A percentile compares a stretch with the other conserved stretches of the same genome.
These are phyloP conservation scores for Zoroaster sp. DNA, from an alignment of 53 echinoderm and acorn worm genomes.

Conservation along the genomic window DNA sequence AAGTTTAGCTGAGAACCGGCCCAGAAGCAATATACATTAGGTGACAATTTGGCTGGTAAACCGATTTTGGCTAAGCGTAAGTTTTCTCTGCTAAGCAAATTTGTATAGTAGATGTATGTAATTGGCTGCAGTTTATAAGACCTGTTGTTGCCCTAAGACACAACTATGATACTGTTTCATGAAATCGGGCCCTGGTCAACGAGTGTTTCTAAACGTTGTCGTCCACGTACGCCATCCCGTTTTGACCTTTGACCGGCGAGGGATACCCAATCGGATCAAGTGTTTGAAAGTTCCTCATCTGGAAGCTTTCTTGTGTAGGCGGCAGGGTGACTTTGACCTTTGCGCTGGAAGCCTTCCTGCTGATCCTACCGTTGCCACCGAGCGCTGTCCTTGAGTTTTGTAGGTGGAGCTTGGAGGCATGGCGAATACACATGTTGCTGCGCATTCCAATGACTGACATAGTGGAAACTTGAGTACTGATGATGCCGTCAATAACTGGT, in stretches of 20 bases:
- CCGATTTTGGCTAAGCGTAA: too few species aligned
- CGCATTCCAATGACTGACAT: background rate
- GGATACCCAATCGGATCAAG: conserved; percentile 33
- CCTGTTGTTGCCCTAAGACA: too few species aligned
- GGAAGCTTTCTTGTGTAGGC: background rate
- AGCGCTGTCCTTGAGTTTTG: conserved; percentile 18
- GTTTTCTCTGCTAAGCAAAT: too few species aligned
- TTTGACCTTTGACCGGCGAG: conserved; percentile 44
- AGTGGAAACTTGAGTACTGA: conserved; percentile 2
- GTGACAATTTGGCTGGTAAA: too few species aligned
- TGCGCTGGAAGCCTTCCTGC: background rate
- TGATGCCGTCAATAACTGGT: background rate
- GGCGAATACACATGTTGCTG: conserved; percentile 62
- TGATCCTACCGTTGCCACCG: background rate
- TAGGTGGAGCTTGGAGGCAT: conserved; percentile 48
- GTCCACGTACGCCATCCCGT: conserved; percentile 31
- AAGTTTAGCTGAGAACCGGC: too few species aligned
- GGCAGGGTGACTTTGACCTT: background rate
- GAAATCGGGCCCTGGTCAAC: background rate
- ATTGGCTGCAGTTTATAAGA: too few species aligned
- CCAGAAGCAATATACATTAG: too few species aligned
- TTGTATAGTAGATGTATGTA: too few species aligned
- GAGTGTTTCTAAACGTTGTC: background rate
- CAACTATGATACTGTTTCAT: too few species aligned
- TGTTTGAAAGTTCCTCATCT: background rate